Base-by-base conservation (phyloP, 2,888 invertebrate species). In the Apotomis turbidana region DNA sequence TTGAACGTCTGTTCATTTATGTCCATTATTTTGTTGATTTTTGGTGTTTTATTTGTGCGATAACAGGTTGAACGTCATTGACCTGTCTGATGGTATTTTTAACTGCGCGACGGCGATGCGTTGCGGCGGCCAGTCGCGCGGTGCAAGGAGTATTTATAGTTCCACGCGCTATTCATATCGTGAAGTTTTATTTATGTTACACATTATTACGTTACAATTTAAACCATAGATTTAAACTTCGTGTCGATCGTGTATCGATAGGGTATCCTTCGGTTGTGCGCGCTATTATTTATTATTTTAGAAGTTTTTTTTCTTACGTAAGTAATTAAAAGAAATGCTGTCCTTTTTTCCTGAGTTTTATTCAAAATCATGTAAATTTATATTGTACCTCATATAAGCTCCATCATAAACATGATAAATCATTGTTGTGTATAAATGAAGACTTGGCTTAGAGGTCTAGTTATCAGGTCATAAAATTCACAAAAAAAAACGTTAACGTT, bases 61-160 rank as follows among this genome's bases (percentile, higher is more conserved):
- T 87, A 81, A 84, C 88, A 85, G 86, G 87, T 84, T 83, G 78
- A 81, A 85, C 85, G 93, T 91, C 93, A 90, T 86, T 86, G 89
- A 86, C 85, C 88, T 84, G 88, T 85, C 87, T 81, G 78, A 72
- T 80, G 82, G 81, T 90, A 88, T 89, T 90, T 90, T 89, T 85
- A 89, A 86, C 78, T 81, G 76, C 79, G 81, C 78, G 78, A 78
- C 78, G 81, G 82, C 78, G 75, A 51, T 59, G 69, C 79, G 78
- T 66, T 75, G 67, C 60, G 12, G 44, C 61, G 49, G 90, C 90
- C 90, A 89, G 89, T 85, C 78, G 78, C 80, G 78, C 80, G 77
- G 78, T 83, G 85, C 85, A 90, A 85, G 81, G 85, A 90, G 90
- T 87, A 84, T 83, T 83, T 77, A 78, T 87, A 85, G 83, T 82